Percentiles rank a stretch among this genome's conserved stretches.
Conservation (phyloP, 2,113 vertebrate genomes). For the Dicentrarchus labrax region DNA sequence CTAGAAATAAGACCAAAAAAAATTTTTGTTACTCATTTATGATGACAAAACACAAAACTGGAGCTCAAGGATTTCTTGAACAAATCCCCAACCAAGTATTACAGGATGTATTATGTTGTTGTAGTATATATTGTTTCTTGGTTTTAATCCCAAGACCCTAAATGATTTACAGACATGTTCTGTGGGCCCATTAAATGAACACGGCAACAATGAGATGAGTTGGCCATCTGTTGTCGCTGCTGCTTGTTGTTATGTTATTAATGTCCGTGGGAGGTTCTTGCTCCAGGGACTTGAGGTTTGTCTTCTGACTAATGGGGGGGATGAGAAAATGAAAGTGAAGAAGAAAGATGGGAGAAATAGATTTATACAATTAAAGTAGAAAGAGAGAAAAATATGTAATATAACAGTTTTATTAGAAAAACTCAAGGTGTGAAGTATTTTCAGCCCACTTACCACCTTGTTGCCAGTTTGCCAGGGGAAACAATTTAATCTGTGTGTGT, state of each 20-base stretch:
- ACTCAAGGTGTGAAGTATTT: too few relatives aligned
- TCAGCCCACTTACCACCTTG: neutral
- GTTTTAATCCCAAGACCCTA: constrained; percentile 24
- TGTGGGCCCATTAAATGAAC: constrained; percentile 41
- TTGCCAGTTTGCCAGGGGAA: neutral
- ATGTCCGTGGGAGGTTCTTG: constrained; percentile 28
- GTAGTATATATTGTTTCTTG: neutral
- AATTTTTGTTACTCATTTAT: too few relatives aligned
- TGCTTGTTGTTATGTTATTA: constrained; percentile 48
- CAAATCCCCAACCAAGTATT: neutral
- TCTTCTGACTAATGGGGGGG: constrained; percentile 7
- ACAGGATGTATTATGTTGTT: neutral
- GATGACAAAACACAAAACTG: neutral
- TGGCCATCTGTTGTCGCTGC: constrained; percentile 49
- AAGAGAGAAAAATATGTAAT: too few relatives aligned
- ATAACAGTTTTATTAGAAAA: too few relatives aligned
- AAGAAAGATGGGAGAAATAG: neutral
- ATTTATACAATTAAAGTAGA: too few relatives aligned
- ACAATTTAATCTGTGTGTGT: neutral
- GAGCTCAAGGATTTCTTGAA: constrained; percentile 12
- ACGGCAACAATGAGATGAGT: constrained; percentile 31
- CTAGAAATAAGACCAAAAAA: neutral
- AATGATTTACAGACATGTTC: constrained; percentile 52
- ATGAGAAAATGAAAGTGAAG: constrained; percentile 26
- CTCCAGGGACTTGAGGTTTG: constrained; percentile 16